Evolutionary conservation across 2,113 vertebrate species (phyloP), one percentile per base, ranked within the genome.

Genomic region (Clinocottus analis): DNA sequence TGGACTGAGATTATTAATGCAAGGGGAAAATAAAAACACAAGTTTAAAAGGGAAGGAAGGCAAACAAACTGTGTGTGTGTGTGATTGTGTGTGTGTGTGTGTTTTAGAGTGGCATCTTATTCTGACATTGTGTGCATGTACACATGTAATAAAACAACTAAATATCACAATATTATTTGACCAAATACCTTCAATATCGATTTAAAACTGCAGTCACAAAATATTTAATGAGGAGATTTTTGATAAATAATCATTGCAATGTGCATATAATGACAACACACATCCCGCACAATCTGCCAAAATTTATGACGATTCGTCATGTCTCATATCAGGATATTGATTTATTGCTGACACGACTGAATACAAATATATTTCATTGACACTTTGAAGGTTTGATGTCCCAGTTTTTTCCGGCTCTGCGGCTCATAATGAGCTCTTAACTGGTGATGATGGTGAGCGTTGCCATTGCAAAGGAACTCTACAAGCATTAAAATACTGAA

Each of bases 401-500:
- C 6, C 47, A 45, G 29, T n/a, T 0, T n/a, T n/a, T 45, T 58
- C 27, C 63, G 27, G 56, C 27, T 39, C 14, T 4, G 23, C 33
- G 0, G 21, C 43, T 74, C 65, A 33, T 56, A 70, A 75, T 49
- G 47, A 75, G n/a, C 35, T 51, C 5, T 0, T 31, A 29, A 58
- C 25, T 45, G 35, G 21, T 63, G 2, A 7, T 17, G 47, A 62
- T 37, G 21, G 7, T 53, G 1, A n/a, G 25, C 3, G 35, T 33
- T 66, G 49, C n/a, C 53, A 7, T 43, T 33, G 19, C 17, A 21
- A 21, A 35, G 11, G 33, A 33, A 21, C 11, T n/a, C n/a, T 63
- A 71, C 75, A 61, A 35, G 76, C 71, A 84, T 60, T n/a, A 43
- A 65, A 60, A 58, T 71, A 23, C 35, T 27, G 37, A 56, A 12